Percentiles rank a stretch among this genome's conserved stretches.
phyloP scores from a whole-genome alignment of 2,797 vertebrate genomes.

The Scolopax bukidnonensis region DNA sequence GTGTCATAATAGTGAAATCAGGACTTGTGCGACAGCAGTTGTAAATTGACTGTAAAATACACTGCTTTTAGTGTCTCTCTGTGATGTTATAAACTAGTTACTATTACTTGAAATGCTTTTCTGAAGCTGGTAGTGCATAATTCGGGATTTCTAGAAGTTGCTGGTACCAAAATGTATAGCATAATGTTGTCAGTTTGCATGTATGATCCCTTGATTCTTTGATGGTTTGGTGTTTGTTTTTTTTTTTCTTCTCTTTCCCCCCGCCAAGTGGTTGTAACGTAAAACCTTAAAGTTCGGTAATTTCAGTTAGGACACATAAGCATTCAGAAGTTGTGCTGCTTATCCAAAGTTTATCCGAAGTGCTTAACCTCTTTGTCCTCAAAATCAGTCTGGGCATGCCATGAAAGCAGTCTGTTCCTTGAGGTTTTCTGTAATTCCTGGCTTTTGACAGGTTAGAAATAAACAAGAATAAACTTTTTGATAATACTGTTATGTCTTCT shows the following conservation, averaged over 20 bases:
- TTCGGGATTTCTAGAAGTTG: not conserved
- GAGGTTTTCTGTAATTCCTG: constrained; percentile 52
- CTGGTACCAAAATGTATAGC: not conserved
- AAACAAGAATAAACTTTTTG: not conserved
- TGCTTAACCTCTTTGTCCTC: constrained; percentile 62
- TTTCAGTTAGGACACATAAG: not conserved
- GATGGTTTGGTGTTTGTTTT: too few species aligned
- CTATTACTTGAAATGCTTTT: not conserved
- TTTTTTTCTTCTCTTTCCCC: not conserved
- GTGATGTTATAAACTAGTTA: not conserved
- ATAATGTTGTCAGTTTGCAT: not conserved
- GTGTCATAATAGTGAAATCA: constrained; percentile 39
- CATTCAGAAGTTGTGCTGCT: constrained; percentile 30
- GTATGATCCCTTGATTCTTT: not conserved
- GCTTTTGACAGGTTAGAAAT: constrained; percentile 40
- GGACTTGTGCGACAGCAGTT: constrained; percentile 3
- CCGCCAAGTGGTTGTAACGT: not conserved
- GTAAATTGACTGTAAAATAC: constrained; percentile 30
- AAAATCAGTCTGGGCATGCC: constrained; percentile 22
- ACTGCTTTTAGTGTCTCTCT: not conserved
- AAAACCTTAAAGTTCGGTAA: not conserved
- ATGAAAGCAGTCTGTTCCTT: constrained; percentile 28
- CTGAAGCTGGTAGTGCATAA: not conserved
- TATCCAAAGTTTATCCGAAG: constrained; percentile 57
- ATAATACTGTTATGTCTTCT: constrained; percentile 2